These are phyloP conservation scores for Cyrtodaria siliqua DNA, from an alignment of 2,888 invertebrate genomes.

Conservation along the genomic window DNA sequence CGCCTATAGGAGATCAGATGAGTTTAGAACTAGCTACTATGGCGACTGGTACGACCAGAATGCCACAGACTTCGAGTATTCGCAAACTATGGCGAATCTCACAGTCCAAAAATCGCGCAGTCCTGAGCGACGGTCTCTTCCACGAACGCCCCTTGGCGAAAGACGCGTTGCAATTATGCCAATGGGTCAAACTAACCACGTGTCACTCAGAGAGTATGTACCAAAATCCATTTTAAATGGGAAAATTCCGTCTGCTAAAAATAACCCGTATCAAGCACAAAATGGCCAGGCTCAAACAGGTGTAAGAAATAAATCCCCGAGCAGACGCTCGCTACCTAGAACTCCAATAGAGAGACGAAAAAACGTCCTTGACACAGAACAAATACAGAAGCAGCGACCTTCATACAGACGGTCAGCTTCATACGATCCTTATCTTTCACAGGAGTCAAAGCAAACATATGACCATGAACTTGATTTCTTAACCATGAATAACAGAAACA, in stretches of 20 bases:
- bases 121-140: conserved; percentile 29
- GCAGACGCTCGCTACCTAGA: conserved; percentile 24
- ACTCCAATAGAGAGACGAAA: conserved; percentile 34
- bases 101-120: conserved; percentile 20
- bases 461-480: conserved; percentile 14
- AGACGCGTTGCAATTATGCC: background rate
- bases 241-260: no score
- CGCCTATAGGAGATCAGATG: conserved; percentile 43
- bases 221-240: conserved; percentile 13
- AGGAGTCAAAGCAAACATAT: background rate
- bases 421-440: conserved; percentile 32
- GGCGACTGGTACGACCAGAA: conserved; percentile 49
- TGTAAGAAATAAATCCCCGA: conserved; percentile 4
- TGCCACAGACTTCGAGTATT: conserved; percentile 39
- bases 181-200: conserved; percentile 8
- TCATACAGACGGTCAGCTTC: conserved; percentile 46
- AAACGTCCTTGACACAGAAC: background rate
- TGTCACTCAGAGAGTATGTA: conserved; percentile 18
- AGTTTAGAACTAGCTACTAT: conserved; percentile 18
- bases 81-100: conserved; percentile 45
- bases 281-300: background rate
- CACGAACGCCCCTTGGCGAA: conserved; percentile 9
- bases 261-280: background rate
- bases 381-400: conserved; percentile 9
- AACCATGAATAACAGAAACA: conserved; percentile 21